Base-by-base conservation (phyloP, 37 sponge, comb jelly and placozoan genomes). In the Tethya wilhelma region DNA sequence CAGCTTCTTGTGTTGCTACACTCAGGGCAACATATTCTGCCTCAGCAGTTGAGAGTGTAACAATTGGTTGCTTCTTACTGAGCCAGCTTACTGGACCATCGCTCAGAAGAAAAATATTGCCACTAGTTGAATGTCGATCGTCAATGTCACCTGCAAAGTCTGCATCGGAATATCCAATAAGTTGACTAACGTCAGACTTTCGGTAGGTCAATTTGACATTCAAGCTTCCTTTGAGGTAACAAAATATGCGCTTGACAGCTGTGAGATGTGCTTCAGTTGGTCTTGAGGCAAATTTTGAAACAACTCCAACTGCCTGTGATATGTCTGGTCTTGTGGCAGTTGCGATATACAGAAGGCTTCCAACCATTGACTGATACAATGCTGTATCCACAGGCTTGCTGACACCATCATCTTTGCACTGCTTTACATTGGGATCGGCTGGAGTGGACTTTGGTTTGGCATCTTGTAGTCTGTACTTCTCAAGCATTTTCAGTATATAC, bases 111-210 rank as follows among this genome's bases (percentile, higher is more conserved):
- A 83, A 83, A 29, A 83, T 33, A 63, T 83, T 62, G 25, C 75
- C 84, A 66, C 75, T 65, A 22, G 68, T 83, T 14, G 84, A 74
- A 44, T 75, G 84, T 73, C 75, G 26, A 67, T 83, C 63, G 45
- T 83, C 75, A 42, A 8, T 33, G 41, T 83, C 84, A 41, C 67
- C 56, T 44, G 84, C 76, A 75, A 59, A 83, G 43, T 83, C 84
- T 65, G 75, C 64, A 73, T 83, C 84, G 36, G 74, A 73, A 25
- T 74, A 81, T 19, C 85, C 85, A 56, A 84, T 40, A 40, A 67
- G 33, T 23, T 25, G 14, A 20, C 30, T 38, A 32, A 32, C 84
- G 44, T 62, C 64, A 39, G 85, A 32, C 37, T 37, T 81, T 55
- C 62, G 44, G 67, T 83, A 83, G 8, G 19, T 38, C 17, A 83